Evolutionary conservation across 2,797 vertebrate species (phyloP).

Genomic region (Gallinago nigripennis): DNA sequence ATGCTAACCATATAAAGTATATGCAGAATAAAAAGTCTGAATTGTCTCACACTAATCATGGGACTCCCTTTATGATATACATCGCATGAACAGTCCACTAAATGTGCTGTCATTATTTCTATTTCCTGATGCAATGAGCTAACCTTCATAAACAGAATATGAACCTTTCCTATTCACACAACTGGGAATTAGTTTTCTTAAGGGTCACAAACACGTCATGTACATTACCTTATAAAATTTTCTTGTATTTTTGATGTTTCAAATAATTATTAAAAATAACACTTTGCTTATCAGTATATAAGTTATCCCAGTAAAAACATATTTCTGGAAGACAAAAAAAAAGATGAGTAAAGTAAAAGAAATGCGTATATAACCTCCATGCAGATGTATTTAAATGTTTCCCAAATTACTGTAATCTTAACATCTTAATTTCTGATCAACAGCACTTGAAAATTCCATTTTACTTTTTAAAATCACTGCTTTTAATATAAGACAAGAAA

Average conservation of each 20-base stretch:
- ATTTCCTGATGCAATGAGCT: background rate
- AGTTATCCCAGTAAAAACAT: background rate
- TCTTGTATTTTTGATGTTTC: background rate
- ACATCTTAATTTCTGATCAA: background rate
- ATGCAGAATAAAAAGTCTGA: background rate
- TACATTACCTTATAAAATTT: background rate
- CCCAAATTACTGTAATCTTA: background rate
- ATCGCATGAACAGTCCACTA: background rate
- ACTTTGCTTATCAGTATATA: background rate
- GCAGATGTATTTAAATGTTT: background rate
- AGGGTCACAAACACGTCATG: background rate
- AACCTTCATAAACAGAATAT: background rate
- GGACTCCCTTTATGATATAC: background rate
- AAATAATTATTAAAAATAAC: background rate
- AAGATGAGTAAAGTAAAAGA: background rate
- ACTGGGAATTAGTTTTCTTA: background rate
- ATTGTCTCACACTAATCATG: conserved; percentile 12
- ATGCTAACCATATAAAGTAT: background rate
- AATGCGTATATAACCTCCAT: background rate
- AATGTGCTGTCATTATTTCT: background rate
- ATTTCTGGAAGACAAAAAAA: background rate
- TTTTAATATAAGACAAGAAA: background rate
- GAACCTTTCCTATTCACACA: background rate
- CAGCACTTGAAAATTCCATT: background rate
- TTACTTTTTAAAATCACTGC: background rate